Evolutionary conservation across 2,797 vertebrate species (phyloP).

Genomic region (Scyliorhinus canicula): DNA sequence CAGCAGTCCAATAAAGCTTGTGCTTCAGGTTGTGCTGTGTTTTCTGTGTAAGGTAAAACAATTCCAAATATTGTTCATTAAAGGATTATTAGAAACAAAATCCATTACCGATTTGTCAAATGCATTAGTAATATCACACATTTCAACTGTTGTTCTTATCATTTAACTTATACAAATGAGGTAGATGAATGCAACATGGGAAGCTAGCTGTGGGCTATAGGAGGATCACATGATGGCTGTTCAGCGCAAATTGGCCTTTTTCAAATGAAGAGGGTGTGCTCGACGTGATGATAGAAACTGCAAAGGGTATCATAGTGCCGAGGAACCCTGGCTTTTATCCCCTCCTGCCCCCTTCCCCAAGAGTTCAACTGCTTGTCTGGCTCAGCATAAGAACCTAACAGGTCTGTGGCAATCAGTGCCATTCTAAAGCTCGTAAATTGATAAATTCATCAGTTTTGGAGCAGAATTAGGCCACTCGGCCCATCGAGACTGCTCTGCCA

Average conservation of each 20-base stretch:
- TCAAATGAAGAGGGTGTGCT: no score
- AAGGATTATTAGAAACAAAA: slow-evolving; percentile 14
- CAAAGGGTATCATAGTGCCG: neutral
- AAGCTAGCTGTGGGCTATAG: neutral
- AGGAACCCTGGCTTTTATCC: neutral
- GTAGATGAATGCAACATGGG: neutral
- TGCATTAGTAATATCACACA: neutral
- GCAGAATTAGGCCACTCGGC: no score
- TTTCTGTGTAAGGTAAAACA: neutral
- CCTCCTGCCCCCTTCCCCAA: no score
- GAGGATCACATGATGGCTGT: neutral
- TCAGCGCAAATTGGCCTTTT: neutral
- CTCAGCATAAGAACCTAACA: neutral
- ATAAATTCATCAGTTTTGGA: no score
- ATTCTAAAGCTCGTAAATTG: no score
- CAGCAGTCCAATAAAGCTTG: neutral
- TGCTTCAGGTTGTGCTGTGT: neutral
- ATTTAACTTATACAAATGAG: neutral
- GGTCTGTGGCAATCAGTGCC: neutral
- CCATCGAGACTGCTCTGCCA: no score
- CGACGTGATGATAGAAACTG: neutral
- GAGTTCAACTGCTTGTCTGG: neutral
- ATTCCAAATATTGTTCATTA: slow-evolving; percentile 33
- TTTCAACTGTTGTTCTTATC: neutral
- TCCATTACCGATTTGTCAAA: neutral